Conservation (phyloP, 2,888 invertebrate species). For the Synergus itoensis region DNA sequence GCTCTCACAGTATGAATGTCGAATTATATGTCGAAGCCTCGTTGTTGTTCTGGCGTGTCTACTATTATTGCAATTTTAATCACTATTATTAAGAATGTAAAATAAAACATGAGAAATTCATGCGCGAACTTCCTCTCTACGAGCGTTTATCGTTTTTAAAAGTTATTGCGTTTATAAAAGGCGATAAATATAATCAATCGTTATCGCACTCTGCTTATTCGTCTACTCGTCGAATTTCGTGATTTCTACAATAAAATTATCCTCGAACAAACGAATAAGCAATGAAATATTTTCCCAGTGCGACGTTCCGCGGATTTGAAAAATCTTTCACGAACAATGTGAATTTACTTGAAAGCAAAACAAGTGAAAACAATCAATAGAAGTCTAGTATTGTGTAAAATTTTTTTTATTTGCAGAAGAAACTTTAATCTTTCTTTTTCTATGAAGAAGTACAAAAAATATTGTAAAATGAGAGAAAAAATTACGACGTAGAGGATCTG, state of each 20-base stretch:
- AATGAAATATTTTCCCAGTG: neutral
- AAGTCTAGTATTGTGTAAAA: neutral
- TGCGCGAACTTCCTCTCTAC: neutral
- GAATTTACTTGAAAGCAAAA: neutral
- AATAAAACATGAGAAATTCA: constrained; percentile 1
- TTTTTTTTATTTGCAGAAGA: constrained; percentile 8
- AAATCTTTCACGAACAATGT: neutral
- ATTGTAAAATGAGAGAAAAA: neutral
- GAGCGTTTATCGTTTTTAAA: constrained; percentile 15
- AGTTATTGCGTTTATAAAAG: constrained; percentile 28
- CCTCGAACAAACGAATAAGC: constrained; percentile 7
- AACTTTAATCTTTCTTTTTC: neutral
- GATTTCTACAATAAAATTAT: neutral
- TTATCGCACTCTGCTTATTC: constrained; percentile 19
- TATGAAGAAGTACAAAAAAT: neutral
- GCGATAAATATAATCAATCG: constrained; percentile 15
- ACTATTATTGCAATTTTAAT: constrained; percentile 24
- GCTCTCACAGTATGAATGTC: constrained; percentile 26
- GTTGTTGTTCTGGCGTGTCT: constrained; percentile 21
- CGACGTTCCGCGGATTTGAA: neutral
- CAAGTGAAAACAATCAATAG: neutral
- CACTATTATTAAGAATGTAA: constrained; percentile 37
- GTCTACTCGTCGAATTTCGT: neutral
- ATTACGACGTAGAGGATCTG: neutral
- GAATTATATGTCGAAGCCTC: constrained; percentile 32